A percentile compares a stretch with the other conserved stretches of the same genome.
Conservation (phyloP, 2,113 vertebrate genomes). For the Cryptotis parvus region DNA sequence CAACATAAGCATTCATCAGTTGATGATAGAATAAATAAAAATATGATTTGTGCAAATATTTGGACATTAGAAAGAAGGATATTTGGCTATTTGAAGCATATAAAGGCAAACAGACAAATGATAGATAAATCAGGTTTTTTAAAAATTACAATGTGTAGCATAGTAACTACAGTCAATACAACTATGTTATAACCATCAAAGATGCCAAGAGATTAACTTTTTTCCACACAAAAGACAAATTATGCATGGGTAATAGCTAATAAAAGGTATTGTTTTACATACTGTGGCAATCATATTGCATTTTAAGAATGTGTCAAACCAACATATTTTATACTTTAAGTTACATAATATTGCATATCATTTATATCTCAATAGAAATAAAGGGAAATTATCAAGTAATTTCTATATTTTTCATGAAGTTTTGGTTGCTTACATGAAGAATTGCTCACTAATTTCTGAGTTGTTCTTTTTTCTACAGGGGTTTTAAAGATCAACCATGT, state of each 20-base stretch:
- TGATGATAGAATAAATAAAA: background rate
- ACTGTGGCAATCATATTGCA: background rate
- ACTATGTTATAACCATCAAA: background rate
- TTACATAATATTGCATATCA: background rate
- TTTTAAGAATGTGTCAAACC: background rate
- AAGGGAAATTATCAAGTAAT: background rate
- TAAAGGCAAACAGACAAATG: background rate
- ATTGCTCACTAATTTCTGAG: background rate
- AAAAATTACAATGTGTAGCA: background rate
- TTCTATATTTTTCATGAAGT: slow-evolving; percentile 20
- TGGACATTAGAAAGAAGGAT: background rate
- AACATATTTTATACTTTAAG: background rate
- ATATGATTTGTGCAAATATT: background rate
- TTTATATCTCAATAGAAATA: background rate
- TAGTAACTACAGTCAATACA: background rate
- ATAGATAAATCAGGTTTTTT: background rate
- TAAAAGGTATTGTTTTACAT: background rate
- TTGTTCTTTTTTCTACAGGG: slow-evolving; percentile 19
- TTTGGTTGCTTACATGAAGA: background rate
- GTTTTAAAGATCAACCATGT: slow-evolving; percentile 46
- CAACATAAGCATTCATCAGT: background rate
- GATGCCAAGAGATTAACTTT: background rate
- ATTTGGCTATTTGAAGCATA: background rate
- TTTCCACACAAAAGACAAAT: background rate
- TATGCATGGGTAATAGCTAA: too few relatives aligned